Percentiles rank a stretch among this genome's conserved stretches.
Conservation (phyloP, 2,797 vertebrate genomes). For the Podargus strigoides region DNA sequence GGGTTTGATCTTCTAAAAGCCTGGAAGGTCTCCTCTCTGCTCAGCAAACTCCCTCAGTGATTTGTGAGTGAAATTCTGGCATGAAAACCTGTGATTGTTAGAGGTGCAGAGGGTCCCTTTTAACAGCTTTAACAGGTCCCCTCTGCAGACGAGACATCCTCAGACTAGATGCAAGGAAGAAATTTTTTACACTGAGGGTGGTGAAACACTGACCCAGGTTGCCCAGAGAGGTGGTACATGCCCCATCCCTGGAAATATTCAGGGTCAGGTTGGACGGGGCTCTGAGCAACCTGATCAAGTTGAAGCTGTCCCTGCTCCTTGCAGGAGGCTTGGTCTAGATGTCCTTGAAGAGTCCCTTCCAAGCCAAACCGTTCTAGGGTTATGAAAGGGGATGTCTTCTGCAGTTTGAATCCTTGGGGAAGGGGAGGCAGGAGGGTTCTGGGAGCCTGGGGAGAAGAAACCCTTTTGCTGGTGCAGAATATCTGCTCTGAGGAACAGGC, state of each 20-base stretch:
- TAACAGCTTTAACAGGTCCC: neutral
- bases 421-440: neutral
- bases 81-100: neutral
- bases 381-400: neutral
- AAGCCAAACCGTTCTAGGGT: neutral
- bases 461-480: neutral
- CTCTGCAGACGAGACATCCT: neutral
- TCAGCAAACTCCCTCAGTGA: neutral
- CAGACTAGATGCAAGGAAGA: neutral
- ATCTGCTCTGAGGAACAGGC: neutral
- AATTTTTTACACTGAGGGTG: fast-evolving
- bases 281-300: neutral
- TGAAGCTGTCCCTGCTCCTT: neutral
- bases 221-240: neutral
- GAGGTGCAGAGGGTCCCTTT: neutral
- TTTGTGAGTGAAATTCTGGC: neutral
- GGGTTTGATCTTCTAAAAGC: neutral
- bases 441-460: neutral
- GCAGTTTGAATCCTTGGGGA: neutral
- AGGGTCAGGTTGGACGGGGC: neutral
- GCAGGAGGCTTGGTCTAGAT: no score
- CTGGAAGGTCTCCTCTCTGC: neutral
- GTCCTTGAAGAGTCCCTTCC: neutral
- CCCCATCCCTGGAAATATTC: neutral
- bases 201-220: neutral